phyloP scores from a whole-genome alignment of 92 coral and sea anemone species.

The Zoanthus solanderi region DNA sequence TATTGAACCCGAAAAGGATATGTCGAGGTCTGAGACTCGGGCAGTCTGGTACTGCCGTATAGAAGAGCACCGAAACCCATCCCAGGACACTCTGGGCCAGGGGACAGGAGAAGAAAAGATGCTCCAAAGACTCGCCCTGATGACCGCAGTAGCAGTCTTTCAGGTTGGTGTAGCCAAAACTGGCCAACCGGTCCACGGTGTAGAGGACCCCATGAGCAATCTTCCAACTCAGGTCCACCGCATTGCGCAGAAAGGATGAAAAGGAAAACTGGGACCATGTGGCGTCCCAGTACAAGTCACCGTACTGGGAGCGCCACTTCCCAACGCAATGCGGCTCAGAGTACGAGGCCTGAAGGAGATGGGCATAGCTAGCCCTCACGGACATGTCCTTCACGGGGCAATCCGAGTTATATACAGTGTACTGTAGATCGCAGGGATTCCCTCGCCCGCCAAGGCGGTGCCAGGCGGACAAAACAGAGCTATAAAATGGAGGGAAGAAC shows the following conservation, averaged over 20 bases:
- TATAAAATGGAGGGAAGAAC: not conserved
- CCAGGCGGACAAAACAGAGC: too few relatives aligned
- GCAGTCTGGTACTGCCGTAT: too few relatives aligned
- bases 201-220: constrained; percentile 59
- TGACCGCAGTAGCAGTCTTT: constrained; percentile 21
- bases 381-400: not conserved
- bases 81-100: too few relatives aligned
- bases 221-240: constrained; percentile 42
- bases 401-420: too few relatives aligned
- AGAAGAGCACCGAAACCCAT: too few relatives aligned
- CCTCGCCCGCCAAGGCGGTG: too few relatives aligned
- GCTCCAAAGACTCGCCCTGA: not conserved
- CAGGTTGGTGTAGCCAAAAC: not conserved
- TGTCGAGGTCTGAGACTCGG: too few relatives aligned
- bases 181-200: constrained; percentile 15
- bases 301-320: constrained; percentile 7
- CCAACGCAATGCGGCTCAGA: constrained; percentile 16
- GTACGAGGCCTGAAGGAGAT: not conserved
- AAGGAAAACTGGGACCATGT: constrained; percentile 39
- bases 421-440: too few relatives aligned
- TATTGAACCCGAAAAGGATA: too few relatives aligned
- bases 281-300: constrained; percentile 31
- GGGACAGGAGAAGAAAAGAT: too few relatives aligned
- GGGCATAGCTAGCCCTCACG: not conserved
- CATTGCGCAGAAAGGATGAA: not conserved